Conservation (phyloP, 2,888 invertebrate genomes). For the Spodoptera exigua region DNA sequence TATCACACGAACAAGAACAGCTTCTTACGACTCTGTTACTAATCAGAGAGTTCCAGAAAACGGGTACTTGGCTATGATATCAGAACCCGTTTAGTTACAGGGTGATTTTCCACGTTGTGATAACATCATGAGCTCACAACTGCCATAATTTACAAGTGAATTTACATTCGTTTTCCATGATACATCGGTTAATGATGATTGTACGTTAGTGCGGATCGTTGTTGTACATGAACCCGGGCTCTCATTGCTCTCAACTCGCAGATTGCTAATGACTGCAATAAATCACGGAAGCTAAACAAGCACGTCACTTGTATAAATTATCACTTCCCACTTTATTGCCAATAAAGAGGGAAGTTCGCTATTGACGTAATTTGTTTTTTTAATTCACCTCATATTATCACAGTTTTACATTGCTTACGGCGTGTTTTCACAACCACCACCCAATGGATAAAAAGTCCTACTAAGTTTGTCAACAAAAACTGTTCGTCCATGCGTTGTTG, state of each 20-base stretch:
- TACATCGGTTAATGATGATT: constrained; percentile 48
- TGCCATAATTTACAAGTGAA: constrained; percentile 31
- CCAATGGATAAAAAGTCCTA: too few relatives aligned
- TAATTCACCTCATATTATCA: too few relatives aligned
- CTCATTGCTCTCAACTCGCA: constrained; percentile 41
- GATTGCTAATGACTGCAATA: constrained; percentile 62
- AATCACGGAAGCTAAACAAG: constrained; percentile 71
- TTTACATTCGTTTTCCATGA: constrained; percentile 45
- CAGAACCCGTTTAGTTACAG: not conserved
- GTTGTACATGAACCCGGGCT: constrained; percentile 44
- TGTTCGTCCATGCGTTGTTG: too few relatives aligned
- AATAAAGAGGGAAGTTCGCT: not conserved
- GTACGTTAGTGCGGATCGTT: constrained; percentile 32
- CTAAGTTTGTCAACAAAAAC: too few relatives aligned
- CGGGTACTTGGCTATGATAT: not conserved
- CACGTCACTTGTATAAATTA: constrained; percentile 63
- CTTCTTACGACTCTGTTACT: constrained; percentile 1
- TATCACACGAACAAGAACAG: constrained; percentile 9
- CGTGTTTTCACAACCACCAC: too few relatives aligned
- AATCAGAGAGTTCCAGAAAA: constrained; percentile 19
- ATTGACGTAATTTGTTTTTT: too few relatives aligned
- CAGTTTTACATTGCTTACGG: too few relatives aligned
- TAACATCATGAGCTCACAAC: constrained; percentile 23
- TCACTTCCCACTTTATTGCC: constrained; percentile 43
- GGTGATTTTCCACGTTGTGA: constrained; percentile 41